These are phyloP conservation scores for Columba livia DNA, from an alignment of 2,113 vertebrate genomes.

Conservation along the genomic window DNA sequence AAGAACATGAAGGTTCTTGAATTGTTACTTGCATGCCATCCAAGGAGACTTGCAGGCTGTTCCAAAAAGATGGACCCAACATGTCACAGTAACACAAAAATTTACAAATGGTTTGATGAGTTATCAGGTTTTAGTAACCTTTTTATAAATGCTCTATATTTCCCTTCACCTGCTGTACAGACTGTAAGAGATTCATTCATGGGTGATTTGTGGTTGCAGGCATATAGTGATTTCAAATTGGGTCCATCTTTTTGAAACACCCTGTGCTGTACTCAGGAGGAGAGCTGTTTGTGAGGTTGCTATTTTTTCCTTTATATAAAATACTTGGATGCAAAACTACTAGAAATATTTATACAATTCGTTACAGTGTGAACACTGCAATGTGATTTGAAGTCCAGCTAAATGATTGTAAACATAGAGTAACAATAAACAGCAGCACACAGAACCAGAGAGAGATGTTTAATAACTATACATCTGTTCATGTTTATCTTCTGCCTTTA, in stretches of 20 bases:
- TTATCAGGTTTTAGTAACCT: too few relatives aligned
- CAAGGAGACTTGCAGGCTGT: neutral
- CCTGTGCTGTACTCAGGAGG: neutral
- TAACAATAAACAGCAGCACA: neutral
- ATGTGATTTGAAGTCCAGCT: neutral
- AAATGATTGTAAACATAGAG: slow-evolving; percentile 2
- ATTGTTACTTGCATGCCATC: neutral
- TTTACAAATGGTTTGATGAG: too few relatives aligned
- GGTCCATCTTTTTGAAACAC: too few relatives aligned
- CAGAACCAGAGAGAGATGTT: neutral
- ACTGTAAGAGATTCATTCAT: too few relatives aligned
- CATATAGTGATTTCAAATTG: too few relatives aligned
- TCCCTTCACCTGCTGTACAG: too few relatives aligned
- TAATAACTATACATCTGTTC: neutral
- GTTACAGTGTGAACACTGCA: neutral
- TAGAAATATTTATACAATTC: neutral
- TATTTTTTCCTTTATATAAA: neutral
- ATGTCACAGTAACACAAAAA: too few relatives aligned
- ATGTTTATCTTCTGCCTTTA: neutral
- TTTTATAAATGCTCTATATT: too few relatives aligned
- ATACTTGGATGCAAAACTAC: neutral
- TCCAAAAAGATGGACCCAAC: too few relatives aligned
- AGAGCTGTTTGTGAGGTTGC: neutral
- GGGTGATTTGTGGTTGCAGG: too few relatives aligned
- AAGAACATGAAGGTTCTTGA: neutral